phyloP scores from a whole-genome alignment of 2,888 invertebrate species.

The Vesta saturnalis region DNA sequence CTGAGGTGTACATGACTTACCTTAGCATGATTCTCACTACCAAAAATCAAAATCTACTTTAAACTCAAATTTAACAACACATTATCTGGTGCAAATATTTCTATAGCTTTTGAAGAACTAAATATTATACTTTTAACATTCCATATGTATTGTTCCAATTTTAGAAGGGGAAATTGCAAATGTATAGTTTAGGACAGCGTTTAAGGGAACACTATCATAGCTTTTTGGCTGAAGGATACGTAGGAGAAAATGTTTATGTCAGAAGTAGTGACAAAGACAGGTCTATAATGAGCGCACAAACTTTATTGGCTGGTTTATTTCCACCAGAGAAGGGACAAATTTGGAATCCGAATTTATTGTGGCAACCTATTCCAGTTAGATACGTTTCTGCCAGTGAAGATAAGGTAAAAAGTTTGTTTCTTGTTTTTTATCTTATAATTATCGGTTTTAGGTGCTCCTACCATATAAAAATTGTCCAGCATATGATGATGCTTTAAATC shows the following conservation, averaged over 20 bases:
- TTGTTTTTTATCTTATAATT: constrained; percentile 9
- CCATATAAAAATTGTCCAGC: constrained; percentile 66
- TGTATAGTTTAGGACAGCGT: constrained; percentile 78
- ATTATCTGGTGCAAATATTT: too few species aligned
- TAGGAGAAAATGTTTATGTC: constrained; percentile 70
- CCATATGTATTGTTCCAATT: too few species aligned
- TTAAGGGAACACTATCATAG: constrained; percentile 76
- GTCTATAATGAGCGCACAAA: constrained; percentile 87
- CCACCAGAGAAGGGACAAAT: constrained; percentile 71
- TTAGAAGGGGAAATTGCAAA: constrained; percentile 79
- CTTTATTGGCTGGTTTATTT: constrained; percentile 81
- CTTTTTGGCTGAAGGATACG: constrained; percentile 72
- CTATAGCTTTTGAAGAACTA: too few species aligned
- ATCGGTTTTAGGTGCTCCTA: constrained; percentile 58
- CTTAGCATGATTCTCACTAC: too few species aligned
- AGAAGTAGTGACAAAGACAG: constrained; percentile 84
- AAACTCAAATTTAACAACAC: too few species aligned
- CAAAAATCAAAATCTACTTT: too few species aligned
- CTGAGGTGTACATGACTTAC: too few species aligned
- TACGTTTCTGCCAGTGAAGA: constrained; percentile 76
- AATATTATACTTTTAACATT: too few species aligned
- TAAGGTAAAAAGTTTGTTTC: constrained; percentile 64
- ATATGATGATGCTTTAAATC: constrained; percentile 65
- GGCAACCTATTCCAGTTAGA: constrained; percentile 92
- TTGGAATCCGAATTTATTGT: constrained; percentile 73